A percentile compares a stretch with the other conserved stretches of the same genome.
Conservation (phyloP, 2,113 vertebrate genomes). For the Ailuropoda melanoleuca region DNA sequence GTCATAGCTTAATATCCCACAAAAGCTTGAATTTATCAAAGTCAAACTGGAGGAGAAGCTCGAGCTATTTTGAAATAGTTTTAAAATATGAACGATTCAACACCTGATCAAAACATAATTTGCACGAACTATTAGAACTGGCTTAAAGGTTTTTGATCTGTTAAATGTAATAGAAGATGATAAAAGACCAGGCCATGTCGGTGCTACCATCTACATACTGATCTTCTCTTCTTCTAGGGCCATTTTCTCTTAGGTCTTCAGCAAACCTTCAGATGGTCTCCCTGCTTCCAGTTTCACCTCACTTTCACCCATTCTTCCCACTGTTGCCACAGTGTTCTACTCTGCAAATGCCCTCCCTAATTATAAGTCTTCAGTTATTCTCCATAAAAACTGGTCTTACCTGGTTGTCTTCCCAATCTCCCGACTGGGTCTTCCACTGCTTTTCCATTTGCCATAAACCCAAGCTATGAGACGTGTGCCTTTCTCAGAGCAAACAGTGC, state of each 20-base stretch:
- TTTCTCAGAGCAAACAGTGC: background rate
- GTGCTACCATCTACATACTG: background rate
- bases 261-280: background rate
- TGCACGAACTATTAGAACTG: background rate
- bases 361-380: background rate
- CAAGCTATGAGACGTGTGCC: fast-evolving
- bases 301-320: background rate
- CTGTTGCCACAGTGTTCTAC: background rate
- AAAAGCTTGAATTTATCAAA: background rate
- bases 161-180: background rate
- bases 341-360: background rate
- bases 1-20: background rate
- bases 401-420: background rate
- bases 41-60: background rate
- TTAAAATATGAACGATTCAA: background rate
- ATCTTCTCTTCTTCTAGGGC: background rate
- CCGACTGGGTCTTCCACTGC: fast-evolving
- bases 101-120: background rate
- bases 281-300: background rate
- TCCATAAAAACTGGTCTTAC: background rate
- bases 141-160: background rate
- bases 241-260: background rate
- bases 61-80: background rate
- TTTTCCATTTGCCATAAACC: background rate
- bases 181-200: background rate